phyloP scores from a whole-genome alignment of 2,797 vertebrate genomes.

The Cynodonichthys magdalenae region DNA sequence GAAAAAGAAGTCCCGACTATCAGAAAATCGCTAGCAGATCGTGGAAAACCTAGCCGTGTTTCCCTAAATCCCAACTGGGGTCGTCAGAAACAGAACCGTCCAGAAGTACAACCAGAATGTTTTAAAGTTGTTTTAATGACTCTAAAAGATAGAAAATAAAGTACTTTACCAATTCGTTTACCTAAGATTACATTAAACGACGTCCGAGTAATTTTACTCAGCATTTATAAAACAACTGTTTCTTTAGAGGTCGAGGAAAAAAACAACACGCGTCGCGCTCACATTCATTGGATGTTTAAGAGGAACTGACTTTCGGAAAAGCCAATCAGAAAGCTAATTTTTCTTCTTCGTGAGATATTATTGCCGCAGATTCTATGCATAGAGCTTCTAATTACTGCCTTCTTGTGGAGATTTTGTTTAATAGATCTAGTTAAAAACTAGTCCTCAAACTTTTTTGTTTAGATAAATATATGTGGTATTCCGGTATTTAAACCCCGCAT shows the following conservation, averaged over 20 bases:
- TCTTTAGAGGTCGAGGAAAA: background rate
- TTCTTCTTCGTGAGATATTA: background rate
- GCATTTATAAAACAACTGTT: no score
- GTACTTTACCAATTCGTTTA: no score
- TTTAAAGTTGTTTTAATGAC: background rate
- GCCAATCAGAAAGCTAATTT: conserved; percentile 53
- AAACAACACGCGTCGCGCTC: conserved; percentile 22
- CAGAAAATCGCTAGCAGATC: conserved; percentile 1
- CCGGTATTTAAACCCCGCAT: no score
- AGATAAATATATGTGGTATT: no score
- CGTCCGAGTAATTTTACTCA: no score
- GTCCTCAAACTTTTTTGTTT: background rate
- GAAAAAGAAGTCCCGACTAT: background rate
- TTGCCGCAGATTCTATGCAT: background rate
- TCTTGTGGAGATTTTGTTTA: background rate
- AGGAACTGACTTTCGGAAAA: conserved; percentile 14
- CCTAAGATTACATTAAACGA: no score
- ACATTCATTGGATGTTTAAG: conserved; percentile 44
- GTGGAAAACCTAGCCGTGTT: conserved; percentile 13
- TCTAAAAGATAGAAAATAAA: no score
- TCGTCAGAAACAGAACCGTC: background rate
- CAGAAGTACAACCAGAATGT: no score
- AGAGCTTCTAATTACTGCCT: background rate
- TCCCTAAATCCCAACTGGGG: background rate
- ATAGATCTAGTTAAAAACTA: background rate